phyloP scores from a whole-genome alignment of 2,113 vertebrate genomes.

The Dicrurus megarhynchus region DNA sequence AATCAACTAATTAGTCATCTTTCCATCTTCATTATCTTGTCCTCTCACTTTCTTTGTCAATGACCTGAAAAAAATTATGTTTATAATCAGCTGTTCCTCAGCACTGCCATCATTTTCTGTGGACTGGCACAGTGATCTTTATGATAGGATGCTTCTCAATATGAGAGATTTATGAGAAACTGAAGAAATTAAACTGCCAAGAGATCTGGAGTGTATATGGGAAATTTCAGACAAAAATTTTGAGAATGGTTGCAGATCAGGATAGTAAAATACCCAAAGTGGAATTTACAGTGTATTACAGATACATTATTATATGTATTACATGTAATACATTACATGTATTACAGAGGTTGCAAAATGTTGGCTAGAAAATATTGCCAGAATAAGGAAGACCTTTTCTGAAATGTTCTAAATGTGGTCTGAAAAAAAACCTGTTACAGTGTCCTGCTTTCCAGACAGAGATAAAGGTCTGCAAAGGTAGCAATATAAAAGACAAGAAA shows the following conservation, averaged over 20 bases:
- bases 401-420: not conserved
- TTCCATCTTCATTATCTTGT: not conserved
- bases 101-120: not conserved
- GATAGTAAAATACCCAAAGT: not conserved
- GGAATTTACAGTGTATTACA: not conserved
- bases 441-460: not conserved
- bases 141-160: not conserved
- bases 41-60: not conserved
- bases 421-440: not conserved
- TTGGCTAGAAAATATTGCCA: not conserved
- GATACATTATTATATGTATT: too few species aligned
- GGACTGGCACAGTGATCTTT: not conserved
- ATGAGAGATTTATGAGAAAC: not conserved
- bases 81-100: not conserved
- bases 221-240: not conserved
- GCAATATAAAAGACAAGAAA: not conserved
- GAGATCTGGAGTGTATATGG: not conserved
- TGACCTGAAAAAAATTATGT: not conserved
- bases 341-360: not conserved
- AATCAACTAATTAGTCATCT: not conserved
- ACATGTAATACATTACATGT: too few species aligned
- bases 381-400: not conserved
- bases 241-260: not conserved
- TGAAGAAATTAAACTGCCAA: not conserved
- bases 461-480: not conserved